These are phyloP conservation scores for Palaemon carinicauda DNA, from an alignment of 1,140 invertebrate genomes.

Conservation along the genomic window DNA sequence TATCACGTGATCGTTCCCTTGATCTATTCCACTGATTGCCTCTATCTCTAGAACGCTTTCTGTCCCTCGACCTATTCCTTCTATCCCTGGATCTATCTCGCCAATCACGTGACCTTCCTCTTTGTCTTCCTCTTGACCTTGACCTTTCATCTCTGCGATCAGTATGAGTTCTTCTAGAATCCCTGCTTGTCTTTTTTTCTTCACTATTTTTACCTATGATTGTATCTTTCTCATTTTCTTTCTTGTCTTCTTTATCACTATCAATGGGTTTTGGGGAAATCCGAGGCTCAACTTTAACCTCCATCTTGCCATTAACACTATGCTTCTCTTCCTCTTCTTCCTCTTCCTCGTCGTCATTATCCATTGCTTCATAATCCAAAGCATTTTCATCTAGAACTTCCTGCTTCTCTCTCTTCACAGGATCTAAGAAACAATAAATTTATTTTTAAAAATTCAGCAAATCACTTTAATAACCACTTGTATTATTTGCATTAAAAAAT, in stretches of 20 bases:
- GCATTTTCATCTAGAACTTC: conserved; percentile 42
- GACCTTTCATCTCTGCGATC: too few species aligned
- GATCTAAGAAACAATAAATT: not conserved
- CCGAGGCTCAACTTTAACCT: not conserved
- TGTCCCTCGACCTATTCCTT: not conserved
- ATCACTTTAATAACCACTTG: not conserved
- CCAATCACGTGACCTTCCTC: not conserved
- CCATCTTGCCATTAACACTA: not conserved
- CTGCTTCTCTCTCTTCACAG: not conserved
- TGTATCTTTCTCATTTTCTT: not conserved
- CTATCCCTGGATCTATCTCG: not conserved
- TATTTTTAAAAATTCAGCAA: too few species aligned
- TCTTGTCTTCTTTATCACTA: too few species aligned
- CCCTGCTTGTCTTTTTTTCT: too few species aligned
- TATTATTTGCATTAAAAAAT: not conserved
- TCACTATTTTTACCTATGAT: too few species aligned
- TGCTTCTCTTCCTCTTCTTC: not conserved
- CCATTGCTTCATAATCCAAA: conserved; percentile 54
- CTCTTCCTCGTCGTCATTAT: conserved; percentile 26
- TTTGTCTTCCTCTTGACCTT: not conserved
- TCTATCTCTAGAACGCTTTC: not conserved
- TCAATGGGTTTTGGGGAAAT: not conserved
- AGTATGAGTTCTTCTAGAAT: too few species aligned
- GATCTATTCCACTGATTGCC: not conserved
- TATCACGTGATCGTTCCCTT: not conserved